These are phyloP conservation scores for Mirza zaza DNA, from an alignment of 2,113 vertebrate species.

Conservation along the genomic window DNA sequence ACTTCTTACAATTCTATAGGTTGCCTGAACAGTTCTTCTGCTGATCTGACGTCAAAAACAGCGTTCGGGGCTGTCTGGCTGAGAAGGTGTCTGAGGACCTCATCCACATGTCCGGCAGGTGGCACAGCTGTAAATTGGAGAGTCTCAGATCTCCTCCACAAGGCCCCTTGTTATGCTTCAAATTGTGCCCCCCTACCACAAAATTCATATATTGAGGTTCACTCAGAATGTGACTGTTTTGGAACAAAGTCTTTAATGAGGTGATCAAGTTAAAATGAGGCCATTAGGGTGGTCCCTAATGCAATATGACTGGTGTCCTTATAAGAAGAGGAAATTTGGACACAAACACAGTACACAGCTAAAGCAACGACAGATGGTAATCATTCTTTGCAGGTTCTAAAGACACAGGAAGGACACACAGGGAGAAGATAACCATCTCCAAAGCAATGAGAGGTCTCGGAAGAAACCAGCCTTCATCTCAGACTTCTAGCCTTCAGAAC, in stretches of 20 bases:
- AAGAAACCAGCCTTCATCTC: not conserved
- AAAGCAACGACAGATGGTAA: no score
- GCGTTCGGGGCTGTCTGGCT: not conserved
- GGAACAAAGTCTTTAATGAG: not conserved
- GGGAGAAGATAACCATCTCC: not conserved
- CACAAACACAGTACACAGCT: not conserved
- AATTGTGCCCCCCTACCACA: not conserved
- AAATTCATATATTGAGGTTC: not conserved
- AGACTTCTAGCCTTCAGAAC: not conserved
- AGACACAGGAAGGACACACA: not conserved
- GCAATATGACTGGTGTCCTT: not conserved
- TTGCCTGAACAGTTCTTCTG: not conserved
- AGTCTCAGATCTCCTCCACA: not conserved
- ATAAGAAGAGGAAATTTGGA: not conserved
- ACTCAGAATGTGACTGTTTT: not conserved
- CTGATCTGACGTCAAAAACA: not conserved
- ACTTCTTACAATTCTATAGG: not conserved
- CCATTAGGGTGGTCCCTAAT: not conserved
- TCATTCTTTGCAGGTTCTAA: no score
- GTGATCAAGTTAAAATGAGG: not conserved
- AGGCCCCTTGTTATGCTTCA: not conserved
- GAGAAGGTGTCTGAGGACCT: not conserved
- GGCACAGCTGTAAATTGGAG: not conserved
- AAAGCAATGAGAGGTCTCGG: not conserved
- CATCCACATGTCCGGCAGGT: not conserved